Evolutionary conservation across 1,140 invertebrate species (phyloP).

Genomic region (Heliconius melpomene): DNA sequence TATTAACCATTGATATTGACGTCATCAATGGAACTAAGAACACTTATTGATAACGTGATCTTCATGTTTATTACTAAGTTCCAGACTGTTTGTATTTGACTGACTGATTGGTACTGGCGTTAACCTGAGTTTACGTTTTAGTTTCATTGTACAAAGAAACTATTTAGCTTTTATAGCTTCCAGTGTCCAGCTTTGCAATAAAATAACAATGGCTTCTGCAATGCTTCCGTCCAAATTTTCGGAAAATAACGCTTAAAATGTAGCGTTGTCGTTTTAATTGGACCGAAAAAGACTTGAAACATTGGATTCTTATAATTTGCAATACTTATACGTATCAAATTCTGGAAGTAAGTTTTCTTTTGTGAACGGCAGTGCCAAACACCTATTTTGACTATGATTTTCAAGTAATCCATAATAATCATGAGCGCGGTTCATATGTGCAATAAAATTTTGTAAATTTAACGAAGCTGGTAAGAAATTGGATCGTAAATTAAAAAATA

Average conservation of each 20-base stretch:
- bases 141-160: neutral
- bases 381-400: neutral
- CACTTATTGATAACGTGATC: neutral
- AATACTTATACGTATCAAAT: no score
- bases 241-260: neutral
- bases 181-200: neutral
- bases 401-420: neutral
- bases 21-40: constrained; percentile 9
- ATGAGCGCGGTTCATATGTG: no score
- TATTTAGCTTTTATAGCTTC: neutral
- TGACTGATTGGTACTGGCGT: neutral
- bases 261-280: neutral
- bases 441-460: no score
- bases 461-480: neutral
- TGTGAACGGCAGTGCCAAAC: no score
- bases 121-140: neutral
- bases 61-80: constrained; percentile 7
- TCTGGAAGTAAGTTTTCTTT: no score
- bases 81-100: neutral
- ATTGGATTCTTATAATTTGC: no score
- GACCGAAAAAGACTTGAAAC: no score
- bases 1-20: constrained; percentile 3
- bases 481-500: neutral
- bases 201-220: no score
- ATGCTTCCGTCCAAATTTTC: no score